A percentile compares a stretch with the other conserved stretches of the same genome.
phyloP scores from a whole-genome alignment of 2,888 invertebrate species.

The Drosophila helvetica region DNA sequence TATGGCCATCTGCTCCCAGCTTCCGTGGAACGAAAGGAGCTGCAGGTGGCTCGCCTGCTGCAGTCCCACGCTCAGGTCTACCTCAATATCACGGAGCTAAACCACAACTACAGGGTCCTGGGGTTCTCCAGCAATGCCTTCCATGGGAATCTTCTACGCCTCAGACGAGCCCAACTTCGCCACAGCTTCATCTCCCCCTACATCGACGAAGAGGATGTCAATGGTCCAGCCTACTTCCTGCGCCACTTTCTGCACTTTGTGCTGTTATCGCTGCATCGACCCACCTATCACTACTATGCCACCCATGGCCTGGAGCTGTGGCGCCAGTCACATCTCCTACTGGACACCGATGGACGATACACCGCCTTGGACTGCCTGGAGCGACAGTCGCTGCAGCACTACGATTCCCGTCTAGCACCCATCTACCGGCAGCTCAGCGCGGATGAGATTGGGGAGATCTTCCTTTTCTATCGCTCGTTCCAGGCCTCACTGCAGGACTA shows the following conservation, averaged over 20 bases:
- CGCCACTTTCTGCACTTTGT: constrained; percentile 78
- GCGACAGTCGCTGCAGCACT: constrained; percentile 65
- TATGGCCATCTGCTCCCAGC: constrained; percentile 67
- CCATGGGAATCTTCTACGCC: constrained; percentile 65
- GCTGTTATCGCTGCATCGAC: constrained; percentile 70
- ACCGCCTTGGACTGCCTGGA: constrained; percentile 79
- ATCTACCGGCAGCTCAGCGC: constrained; percentile 58
- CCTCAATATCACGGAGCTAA: constrained; percentile 61
- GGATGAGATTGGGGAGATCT: constrained; percentile 64
- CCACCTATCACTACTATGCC: constrained; percentile 81
- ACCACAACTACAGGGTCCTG: constrained; percentile 45
- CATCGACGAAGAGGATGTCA: constrained; percentile 76
- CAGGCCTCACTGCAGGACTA: constrained; percentile 73
- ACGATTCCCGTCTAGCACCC: constrained; percentile 44
- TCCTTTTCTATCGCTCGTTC: constrained; percentile 78
- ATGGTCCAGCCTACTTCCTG: constrained; percentile 77
- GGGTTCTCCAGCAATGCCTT: constrained; percentile 47
- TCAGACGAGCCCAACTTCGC: constrained; percentile 60
- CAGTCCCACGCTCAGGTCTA: constrained; percentile 70
- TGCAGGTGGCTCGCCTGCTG: constrained; percentile 76
- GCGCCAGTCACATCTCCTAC: constrained; percentile 70
- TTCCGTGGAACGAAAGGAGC: constrained; percentile 68
- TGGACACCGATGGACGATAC: constrained; percentile 78
- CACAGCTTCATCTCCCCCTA: constrained; percentile 62
- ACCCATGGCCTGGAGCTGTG: constrained; percentile 78